A percentile compares a stretch with the other conserved stretches of the same genome.
Evolutionary conservation across 2,113 vertebrate species (phyloP).

Genomic region (Acrocephalus arundinaceus): DNA sequence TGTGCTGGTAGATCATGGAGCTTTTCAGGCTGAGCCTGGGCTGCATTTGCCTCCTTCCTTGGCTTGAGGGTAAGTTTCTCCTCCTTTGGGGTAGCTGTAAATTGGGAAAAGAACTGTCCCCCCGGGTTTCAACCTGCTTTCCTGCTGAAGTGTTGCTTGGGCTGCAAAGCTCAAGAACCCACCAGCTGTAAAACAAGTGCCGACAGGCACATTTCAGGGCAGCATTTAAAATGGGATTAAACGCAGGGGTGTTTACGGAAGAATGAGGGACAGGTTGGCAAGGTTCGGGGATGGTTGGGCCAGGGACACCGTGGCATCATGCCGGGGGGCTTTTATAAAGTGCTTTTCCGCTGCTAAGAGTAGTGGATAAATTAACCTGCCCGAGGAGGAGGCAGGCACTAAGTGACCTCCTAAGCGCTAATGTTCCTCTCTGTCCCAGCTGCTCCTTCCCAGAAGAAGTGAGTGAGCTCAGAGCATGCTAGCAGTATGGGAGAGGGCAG

Average conservation of each 20-base stretch:
- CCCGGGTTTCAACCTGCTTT: neutral
- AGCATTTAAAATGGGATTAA: neutral
- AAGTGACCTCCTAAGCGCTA: neutral
- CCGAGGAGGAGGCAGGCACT: neutral
- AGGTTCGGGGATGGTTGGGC: neutral
- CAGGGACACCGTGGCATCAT: neutral
- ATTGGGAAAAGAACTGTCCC: neutral
- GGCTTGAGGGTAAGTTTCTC: conserved; percentile 66
- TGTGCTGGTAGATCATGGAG: conserved; percentile 48
- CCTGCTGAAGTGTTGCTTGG: neutral
- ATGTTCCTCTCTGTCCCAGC: neutral
- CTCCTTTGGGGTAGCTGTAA: neutral
- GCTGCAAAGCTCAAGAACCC: neutral
- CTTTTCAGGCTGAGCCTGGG: conserved; percentile 53
- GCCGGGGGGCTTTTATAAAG: fast-evolving
- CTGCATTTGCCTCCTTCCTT: conserved; percentile 51
- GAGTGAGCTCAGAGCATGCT: neutral
- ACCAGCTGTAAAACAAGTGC: neutral
- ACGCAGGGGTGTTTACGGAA: neutral
- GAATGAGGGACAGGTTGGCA: neutral
- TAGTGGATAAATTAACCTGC: neutral
- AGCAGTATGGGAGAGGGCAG: neutral
- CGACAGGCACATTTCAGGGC: neutral
- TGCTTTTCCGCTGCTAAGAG: neutral
- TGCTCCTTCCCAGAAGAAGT: neutral